Conservation (phyloP, 2,113 vertebrate genomes). For the Chaenogobius annularis region DNA sequence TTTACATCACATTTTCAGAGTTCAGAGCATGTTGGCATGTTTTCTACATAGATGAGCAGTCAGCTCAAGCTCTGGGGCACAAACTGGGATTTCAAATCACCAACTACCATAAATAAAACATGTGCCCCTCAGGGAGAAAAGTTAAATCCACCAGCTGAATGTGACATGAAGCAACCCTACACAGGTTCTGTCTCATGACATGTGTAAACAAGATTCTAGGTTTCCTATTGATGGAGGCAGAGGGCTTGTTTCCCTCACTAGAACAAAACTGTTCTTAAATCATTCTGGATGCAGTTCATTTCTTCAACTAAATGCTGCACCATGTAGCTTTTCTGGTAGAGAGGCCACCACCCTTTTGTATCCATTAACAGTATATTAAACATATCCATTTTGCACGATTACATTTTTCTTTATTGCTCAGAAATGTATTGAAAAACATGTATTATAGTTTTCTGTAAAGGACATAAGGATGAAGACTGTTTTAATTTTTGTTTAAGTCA, state of each 20-base stretch:
- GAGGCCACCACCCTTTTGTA: too few relatives aligned
- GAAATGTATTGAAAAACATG: too few relatives aligned
- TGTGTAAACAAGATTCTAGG: not conserved
- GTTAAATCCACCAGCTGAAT: not conserved
- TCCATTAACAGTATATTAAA: too few relatives aligned
- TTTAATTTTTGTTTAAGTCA: too few relatives aligned
- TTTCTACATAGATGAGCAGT: constrained; percentile 23
- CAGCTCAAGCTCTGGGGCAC: constrained; percentile 34
- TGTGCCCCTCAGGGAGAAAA: constrained; percentile 2
- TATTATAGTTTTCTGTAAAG: not conserved
- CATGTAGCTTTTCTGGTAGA: too few relatives aligned
- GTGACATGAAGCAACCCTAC: not conserved
- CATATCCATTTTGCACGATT: too few relatives aligned
- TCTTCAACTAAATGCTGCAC: not conserved
- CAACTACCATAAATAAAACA: constrained; percentile 20
- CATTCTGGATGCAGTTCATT: not conserved
- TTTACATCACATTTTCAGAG: constrained; percentile 47
- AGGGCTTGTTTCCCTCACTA: not conserved
- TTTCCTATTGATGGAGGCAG: not conserved
- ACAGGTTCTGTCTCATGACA: not conserved
- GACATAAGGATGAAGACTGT: too few relatives aligned
- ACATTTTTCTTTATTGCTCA: too few relatives aligned
- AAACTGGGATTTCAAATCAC: constrained; percentile 26
- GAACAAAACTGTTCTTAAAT: not conserved
- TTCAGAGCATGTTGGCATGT: constrained; percentile 16